Conservation (phyloP, 2,888 invertebrate species). For the Monochamus alternatus region DNA sequence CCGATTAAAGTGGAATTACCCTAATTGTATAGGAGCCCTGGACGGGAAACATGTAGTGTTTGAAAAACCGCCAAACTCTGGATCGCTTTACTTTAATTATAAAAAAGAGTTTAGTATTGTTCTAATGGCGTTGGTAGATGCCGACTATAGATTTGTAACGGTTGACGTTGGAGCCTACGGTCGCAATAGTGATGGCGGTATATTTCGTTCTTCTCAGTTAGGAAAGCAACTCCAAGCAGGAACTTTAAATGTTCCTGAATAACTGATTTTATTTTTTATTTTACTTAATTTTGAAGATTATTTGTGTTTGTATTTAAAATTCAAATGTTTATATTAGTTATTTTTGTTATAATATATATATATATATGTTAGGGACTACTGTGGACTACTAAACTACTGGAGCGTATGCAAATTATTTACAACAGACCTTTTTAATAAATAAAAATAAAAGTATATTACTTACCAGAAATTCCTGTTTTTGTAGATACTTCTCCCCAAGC, state of each 20-base stretch:
- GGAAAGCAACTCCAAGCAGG: slow-evolving; percentile 1
- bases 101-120: background rate
- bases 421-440: no score
- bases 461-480: slow-evolving; percentile 29
- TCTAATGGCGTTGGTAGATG: background rate
- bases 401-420: no score
- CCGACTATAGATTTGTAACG: background rate
- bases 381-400: no score
- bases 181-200: background rate
- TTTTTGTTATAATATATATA: no score
- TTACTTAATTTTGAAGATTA: no score
- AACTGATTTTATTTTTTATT: no score
- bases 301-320: no score
- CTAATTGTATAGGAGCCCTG: slow-evolving; percentile 33
- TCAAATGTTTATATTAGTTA: no score
- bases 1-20: slow-evolving; percentile 45
- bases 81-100: background rate
- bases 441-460: no score
- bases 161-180: slow-evolving; percentile 6
- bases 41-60: no score
- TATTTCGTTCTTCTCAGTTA: background rate
- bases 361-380: no score
- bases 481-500: slow-evolving; percentile 34
- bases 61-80: background rate
- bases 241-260: slow-evolving; percentile 25